These are phyloP conservation scores for Naso thynnoides DNA, from an alignment of 2,797 vertebrate genomes.

Conservation along the genomic window DNA sequence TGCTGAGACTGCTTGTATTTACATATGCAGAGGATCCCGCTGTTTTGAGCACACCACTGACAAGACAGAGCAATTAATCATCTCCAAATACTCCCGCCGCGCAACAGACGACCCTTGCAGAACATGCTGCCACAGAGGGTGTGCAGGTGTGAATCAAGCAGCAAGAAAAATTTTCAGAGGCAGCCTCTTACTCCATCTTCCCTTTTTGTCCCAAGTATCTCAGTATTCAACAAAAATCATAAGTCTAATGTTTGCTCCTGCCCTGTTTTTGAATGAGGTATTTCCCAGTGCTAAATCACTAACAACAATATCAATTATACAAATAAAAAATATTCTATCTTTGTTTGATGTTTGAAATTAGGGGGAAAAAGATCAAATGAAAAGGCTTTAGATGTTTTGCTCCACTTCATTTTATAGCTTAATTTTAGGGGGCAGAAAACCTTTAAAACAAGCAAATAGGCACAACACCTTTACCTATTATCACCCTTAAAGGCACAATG, in stretches of 20 bases:
- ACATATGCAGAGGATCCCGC: conserved; percentile 93
- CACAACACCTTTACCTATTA: not conserved
- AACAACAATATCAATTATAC: not conserved
- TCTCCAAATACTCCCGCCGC: conserved; percentile 90
- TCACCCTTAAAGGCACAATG: not conserved
- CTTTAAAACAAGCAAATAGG: not conserved
- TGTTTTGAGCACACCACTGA: conserved; percentile 89
- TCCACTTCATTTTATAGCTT: no score
- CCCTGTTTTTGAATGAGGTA: conserved; percentile 18
- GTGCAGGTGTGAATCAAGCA: conserved; percentile 92
- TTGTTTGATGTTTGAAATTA: not conserved
- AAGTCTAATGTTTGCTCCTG: conserved; percentile 33
- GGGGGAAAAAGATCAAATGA: no score
- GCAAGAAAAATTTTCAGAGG: conserved; percentile 81
- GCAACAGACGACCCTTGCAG: conserved; percentile 88
- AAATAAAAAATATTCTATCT: not conserved
- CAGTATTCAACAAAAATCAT: conserved; percentile 57
- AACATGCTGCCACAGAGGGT: conserved; percentile 85
- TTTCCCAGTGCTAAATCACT: not conserved
- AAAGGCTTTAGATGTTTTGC: not conserved
- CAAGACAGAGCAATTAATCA: conserved; percentile 99
- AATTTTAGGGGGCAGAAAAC: not conserved
- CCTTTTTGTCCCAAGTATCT: conserved; percentile 57
- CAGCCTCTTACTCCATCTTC: conserved; percentile 71
- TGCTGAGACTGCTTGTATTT: conserved; percentile 90